These are phyloP conservation scores for Enhydra lutris DNA, from an alignment of 2,113 vertebrate genomes.

Conservation along the genomic window DNA sequence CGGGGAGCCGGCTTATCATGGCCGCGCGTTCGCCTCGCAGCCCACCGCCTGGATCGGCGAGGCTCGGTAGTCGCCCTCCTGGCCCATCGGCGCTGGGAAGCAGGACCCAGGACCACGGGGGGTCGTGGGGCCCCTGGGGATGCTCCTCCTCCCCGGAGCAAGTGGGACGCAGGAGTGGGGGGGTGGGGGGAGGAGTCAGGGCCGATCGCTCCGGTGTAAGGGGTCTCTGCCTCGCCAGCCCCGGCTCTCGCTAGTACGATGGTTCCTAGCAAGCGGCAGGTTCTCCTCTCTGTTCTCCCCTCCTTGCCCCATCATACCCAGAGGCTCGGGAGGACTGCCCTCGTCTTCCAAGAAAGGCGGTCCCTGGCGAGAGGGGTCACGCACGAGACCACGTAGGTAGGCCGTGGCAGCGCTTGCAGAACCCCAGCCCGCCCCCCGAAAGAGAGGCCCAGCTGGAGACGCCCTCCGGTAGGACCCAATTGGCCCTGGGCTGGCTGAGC, in stretches of 20 bases:
- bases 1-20: constrained; percentile 67
- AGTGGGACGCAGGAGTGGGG: not conserved
- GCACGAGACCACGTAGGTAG: accelerated
- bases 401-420: accelerated
- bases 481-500: not conserved
- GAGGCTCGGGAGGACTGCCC: constrained; percentile 74
- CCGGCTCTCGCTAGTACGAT: constrained; percentile 60
- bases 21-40: constrained; percentile 76
- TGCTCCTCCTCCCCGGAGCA: not conserved
- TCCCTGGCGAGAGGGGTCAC: not conserved
- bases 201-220: not conserved
- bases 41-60: constrained; percentile 68
- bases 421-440: not conserved
- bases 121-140: constrained; percentile 40
- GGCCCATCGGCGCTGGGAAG: constrained; percentile 50
- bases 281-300: not conserved
- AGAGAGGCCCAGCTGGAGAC: not conserved
- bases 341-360: constrained; percentile 78
- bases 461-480: not conserved
- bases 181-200: too few species aligned
- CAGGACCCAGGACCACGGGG: constrained; percentile 74
- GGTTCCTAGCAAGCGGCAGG: constrained; percentile 77
- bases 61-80: constrained; percentile 80
- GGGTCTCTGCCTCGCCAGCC: not conserved
- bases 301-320: constrained; percentile 72